These are phyloP conservation scores for Lasius platythorax DNA, from an alignment of 2,888 invertebrate species.

Conservation along the genomic window DNA sequence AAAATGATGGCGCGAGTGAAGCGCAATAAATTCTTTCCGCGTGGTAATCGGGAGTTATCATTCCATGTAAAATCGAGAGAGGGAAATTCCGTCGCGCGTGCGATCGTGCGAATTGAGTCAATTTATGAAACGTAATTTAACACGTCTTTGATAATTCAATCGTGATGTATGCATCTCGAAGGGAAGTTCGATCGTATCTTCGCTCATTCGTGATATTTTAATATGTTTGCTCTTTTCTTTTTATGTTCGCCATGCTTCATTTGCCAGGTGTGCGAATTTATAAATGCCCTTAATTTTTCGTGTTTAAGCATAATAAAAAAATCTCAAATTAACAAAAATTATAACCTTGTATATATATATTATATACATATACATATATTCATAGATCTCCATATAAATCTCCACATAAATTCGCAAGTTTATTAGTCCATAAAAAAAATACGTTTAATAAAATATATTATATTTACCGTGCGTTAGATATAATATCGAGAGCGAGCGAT, in stretches of 20 bases:
- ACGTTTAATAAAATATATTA: constrained; percentile 17
- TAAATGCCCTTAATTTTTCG: background rate
- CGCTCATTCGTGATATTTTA: constrained; percentile 15
- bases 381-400: background rate
- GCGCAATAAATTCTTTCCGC: constrained; percentile 55
- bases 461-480: background rate
- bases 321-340: background rate
- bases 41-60: constrained; percentile 43
- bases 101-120: constrained; percentile 53
- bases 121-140: constrained; percentile 50
- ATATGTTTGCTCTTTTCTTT: background rate
- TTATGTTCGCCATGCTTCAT: background rate
- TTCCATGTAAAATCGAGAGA: constrained; percentile 30
- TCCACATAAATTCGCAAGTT: background rate
- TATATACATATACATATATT: background rate
- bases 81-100: constrained; percentile 37
- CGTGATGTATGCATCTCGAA: background rate
- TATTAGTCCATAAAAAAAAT: constrained; percentile 13
- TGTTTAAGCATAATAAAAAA: background rate
- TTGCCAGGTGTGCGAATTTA: background rate
- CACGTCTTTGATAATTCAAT: constrained; percentile 44
- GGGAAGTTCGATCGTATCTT: background rate
- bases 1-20: constrained; percentile 41
- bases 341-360: background rate
- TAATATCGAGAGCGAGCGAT: background rate